Percentiles rank a stretch among this genome's conserved stretches.
These are phyloP conservation scores for Drosophila ohnishii DNA, from an alignment of 1,140 invertebrate species.

Conservation along the genomic window DNA sequence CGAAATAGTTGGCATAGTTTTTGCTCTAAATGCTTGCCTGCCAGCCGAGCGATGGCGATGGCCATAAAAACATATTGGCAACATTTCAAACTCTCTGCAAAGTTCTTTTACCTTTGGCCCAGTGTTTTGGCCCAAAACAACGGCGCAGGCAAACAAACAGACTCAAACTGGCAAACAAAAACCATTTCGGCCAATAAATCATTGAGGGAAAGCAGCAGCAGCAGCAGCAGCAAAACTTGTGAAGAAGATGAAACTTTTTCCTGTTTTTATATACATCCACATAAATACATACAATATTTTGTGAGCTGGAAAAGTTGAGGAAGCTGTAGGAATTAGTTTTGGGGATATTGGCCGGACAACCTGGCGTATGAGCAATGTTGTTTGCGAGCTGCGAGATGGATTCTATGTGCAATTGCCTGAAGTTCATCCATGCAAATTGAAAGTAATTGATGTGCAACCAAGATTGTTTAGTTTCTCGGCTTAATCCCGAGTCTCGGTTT, in stretches of 20 bases:
- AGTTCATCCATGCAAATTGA: conserved; percentile 6
- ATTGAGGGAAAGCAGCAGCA: conserved; percentile 34
- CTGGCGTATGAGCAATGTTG: conserved; percentile 23
- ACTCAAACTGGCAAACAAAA: conserved; percentile 48
- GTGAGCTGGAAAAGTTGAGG: conserved; percentile 17
- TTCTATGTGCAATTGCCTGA: conserved; percentile 1
- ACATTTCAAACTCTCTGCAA: conserved; percentile 62
- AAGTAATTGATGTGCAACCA: conserved; percentile 21
- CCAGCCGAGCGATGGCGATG: conserved; percentile 10
- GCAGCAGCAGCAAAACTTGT: conserved; percentile 35
- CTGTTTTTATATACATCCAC: conserved; percentile 9
- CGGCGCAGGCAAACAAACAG: conserved; percentile 42
- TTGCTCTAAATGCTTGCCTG: conserved; percentile 18
- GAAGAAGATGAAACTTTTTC: conserved; percentile 47
- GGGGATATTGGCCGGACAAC: conserved; percentile 28
- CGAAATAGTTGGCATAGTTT: conserved; percentile 49
- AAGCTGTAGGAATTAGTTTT: conserved; percentile 30
- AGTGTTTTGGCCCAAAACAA: conserved; percentile 45
- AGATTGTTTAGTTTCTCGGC: conserved; percentile 7
- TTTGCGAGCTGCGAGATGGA: not conserved
- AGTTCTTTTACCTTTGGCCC: conserved; percentile 78
- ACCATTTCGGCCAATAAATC: conserved; percentile 66
- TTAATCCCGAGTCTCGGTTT: conserved; percentile 13
- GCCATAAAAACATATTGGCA: conserved; percentile 64
- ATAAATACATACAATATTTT: not conserved